Evolutionary conservation across 2,113 vertebrate genomes (phyloP), one percentile per base, ranked within the genome.

Genomic region (Tapirus terrestris): DNA sequence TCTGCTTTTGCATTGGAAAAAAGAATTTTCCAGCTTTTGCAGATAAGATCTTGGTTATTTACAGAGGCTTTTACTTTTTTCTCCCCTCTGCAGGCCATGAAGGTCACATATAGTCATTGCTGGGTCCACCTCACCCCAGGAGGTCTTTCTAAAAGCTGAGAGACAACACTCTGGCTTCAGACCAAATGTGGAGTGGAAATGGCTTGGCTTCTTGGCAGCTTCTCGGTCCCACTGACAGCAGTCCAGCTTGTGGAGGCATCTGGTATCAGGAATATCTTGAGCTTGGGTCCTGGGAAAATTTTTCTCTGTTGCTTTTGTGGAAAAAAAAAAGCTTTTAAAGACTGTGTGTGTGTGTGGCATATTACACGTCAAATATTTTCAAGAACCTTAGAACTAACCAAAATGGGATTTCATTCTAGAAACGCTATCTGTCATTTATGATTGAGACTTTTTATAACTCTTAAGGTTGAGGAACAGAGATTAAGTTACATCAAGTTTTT

Each of bases 271-370:
- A 91, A 61, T 75, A 72, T 88, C 86, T 97, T 86, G 89, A 96
- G 91, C 95, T 91, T 0, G 7, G n/a, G 73, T 97, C 94, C 96
- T 97, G 96, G 91, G 97, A 97, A 98, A 94, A 94, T 33, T 91
- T 84, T 96, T 96, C 84, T 93, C 65, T 72, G 29, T 45, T 86
- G 27, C n/a, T 93, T 92, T 96, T 92, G 27, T 45, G 6, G 70
- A 5, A 3, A 1, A 7, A 23, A n/a, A 85, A 67, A 81, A 43
- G 25, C 29, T 53, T 61, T 96, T 92, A 75, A 94, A 83, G 87
- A 63, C 25, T 76, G 14, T 79, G 53, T 75, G 16, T 61, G 67
- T 73, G 43, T 53, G 25, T 72, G 81, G 3, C 3, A 56, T 83
- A 76, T 91, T 96, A 83, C 73, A 73, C 27, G 29, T 83, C 21